These are phyloP conservation scores for Bambusicola thoracicus DNA, from an alignment of 2,113 vertebrate species.

Conservation along the genomic window DNA sequence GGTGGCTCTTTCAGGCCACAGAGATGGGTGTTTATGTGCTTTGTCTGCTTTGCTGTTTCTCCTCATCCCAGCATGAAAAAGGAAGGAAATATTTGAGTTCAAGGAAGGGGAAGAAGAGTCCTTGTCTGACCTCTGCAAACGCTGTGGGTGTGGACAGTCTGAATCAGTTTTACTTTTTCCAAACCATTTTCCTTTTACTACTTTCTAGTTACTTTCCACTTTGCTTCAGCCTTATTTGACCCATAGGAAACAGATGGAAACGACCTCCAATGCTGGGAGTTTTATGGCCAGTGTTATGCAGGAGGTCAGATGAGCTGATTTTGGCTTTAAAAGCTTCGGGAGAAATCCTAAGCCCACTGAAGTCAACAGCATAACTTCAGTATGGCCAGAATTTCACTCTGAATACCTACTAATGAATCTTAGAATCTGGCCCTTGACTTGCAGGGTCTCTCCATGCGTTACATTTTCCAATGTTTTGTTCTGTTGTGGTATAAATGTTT, in stretches of 20 bases:
- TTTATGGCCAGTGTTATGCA: neutral
- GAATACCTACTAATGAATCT: neutral
- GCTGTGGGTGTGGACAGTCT: conserved; percentile 52
- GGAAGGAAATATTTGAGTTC: conserved; percentile 64
- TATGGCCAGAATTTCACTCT: neutral
- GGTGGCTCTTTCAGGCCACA: conserved; percentile 41
- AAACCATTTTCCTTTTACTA: conserved; percentile 26
- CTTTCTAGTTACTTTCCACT: conserved; percentile 69
- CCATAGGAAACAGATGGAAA: conserved; percentile 26
- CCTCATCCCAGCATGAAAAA: conserved; percentile 8
- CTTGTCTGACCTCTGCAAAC: conserved; percentile 53
- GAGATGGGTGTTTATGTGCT: conserved; percentile 29
- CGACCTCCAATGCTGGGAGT: neutral
- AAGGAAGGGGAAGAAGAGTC: conserved; percentile 62
- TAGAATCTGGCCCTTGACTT: neutral
- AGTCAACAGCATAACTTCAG: conserved; percentile 3
- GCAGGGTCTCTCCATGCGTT: neutral
- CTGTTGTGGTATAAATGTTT: conserved; percentile 7
- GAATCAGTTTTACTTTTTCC: conserved; percentile 54
- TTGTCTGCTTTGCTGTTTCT: conserved; percentile 56
- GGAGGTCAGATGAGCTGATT: conserved; percentile 25
- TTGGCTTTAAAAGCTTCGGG: conserved; percentile 15
- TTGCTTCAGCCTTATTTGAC: conserved; percentile 61
- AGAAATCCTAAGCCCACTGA: neutral
- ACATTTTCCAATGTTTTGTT: conserved; percentile 41